Base-by-base conservation (phyloP, 1,140 invertebrate species). In the Drosophila leontia region DNA sequence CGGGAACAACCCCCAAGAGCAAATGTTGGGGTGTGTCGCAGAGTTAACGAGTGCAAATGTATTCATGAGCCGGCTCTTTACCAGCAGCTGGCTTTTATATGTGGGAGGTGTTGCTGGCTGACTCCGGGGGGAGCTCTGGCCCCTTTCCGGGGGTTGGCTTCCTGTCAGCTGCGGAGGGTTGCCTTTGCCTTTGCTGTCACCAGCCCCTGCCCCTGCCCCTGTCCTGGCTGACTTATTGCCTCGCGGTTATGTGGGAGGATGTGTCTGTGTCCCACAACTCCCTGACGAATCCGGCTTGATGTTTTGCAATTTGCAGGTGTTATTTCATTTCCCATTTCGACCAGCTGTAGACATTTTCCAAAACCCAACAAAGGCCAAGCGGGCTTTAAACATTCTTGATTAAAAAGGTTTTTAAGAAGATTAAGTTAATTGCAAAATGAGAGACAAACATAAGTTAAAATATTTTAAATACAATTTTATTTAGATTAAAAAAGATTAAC, bases 11-110 rank as follows among this genome's bases (percentile, higher is more conserved):
- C 80, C 79, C 80, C 65, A 76, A 35, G 47, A 61, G 50, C 59
- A 59, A 63, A 70, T 84, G 67, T 75, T 78, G 67, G 74, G 70
- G 80, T 83, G 86, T 80, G 86, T 81, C 75, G 74, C 75, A 64
- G 56, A 80, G 84, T 88, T 91, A 91, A 91, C 88, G 88, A 91
- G 88, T 85, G 82, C 88, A 91, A 91, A 91, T 91, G 84, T 91
- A 91, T 91, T 91, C 88, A 91, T 91, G 84, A 91, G 88, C 84
- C 62, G 57, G 80, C 81, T 75, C 76, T 64, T 56, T 84, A 91
- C 88, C 86, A 88, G 84, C 65, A 69, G 71, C 69, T 71, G 68
- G 67, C 53, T 19, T 39, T 57, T 71, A 37, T 59, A 35, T 59
- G 62, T 69, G 67, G 32, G 76, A 70, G 83, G 77, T 68, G 62